Conservation (phyloP, 92 coral and sea anemone genomes). For the Actinostola sp. region DNA sequence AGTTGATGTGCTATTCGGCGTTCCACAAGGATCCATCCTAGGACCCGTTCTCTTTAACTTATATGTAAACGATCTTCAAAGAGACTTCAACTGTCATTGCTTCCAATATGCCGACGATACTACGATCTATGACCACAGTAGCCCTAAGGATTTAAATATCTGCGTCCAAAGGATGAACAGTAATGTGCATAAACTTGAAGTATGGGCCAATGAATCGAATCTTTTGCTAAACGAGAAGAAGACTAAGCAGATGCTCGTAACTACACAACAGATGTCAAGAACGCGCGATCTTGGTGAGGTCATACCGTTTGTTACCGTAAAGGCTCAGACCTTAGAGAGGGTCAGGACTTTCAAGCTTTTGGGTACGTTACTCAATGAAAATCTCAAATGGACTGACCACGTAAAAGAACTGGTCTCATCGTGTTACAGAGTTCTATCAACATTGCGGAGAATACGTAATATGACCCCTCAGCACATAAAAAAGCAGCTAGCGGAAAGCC, state of each 20-base stretch:
- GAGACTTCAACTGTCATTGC: background rate
- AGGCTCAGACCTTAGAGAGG: slow-evolving; percentile 18
- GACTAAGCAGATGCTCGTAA: slow-evolving; percentile 4
- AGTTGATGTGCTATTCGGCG: slow-evolving; percentile 16
- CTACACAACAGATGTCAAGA: background rate
- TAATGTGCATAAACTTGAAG: too few relatives aligned
- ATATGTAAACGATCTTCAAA: slow-evolving; percentile 12
- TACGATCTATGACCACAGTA: slow-evolving; percentile 14
- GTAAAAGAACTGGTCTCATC: slow-evolving; percentile 27
- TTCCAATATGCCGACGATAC: slow-evolving; percentile 33
- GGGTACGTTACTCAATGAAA: slow-evolving; percentile 17
- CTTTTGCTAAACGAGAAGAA: background rate
- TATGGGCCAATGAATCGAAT: background rate
- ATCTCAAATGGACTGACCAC: slow-evolving; percentile 52
- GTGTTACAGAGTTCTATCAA: slow-evolving; percentile 40
- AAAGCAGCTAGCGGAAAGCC: slow-evolving; percentile 53
- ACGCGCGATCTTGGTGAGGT: background rate
- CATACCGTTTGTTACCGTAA: background rate
- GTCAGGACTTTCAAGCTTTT: slow-evolving; percentile 17
- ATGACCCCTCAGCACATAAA: slow-evolving; percentile 45
- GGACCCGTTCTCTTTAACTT: slow-evolving; percentile 14
- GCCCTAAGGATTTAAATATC: too few relatives aligned
- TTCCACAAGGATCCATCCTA: slow-evolving; percentile 24
- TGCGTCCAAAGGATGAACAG: too few relatives aligned
- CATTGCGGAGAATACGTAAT: slow-evolving; percentile 40